Evolutionary conservation across 2,113 vertebrate genomes (phyloP).

Genomic region (Gopherus evgoodei): DNA sequence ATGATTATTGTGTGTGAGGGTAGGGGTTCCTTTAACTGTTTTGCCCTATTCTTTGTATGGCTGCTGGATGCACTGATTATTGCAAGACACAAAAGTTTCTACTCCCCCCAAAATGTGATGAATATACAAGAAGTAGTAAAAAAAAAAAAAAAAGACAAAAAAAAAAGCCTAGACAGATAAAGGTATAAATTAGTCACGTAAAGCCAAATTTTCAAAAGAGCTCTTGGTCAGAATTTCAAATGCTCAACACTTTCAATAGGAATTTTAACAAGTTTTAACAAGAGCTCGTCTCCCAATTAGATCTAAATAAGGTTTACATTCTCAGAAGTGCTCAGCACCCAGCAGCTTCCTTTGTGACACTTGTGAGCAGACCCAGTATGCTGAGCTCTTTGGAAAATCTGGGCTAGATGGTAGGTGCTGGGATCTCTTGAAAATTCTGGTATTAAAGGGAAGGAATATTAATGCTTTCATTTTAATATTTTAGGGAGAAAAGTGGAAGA

Average conservation of each 20-base stretch:
- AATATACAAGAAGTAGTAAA: background rate
- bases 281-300: background rate
- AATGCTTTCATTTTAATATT: background rate
- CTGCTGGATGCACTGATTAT: background rate
- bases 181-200: background rate
- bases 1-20: background rate
- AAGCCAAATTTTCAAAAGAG: background rate
- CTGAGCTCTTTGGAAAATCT: background rate
- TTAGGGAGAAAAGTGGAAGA: background rate
- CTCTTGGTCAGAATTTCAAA: background rate
- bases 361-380: background rate
- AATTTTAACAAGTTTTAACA: background rate
- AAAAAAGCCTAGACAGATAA: background rate
- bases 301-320: background rate
- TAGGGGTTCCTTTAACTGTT: background rate
- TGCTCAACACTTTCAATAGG: background rate
- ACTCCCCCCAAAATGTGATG: background rate
- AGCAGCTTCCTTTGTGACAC: background rate
- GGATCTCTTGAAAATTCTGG: background rate
- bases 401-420: background rate
- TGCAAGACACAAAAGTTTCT: background rate
- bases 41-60: slow-evolving; percentile 3
- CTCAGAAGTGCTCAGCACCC: background rate
- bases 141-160: too few species aligned
- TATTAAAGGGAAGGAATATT: background rate